Percentiles rank a stretch among this genome's conserved stretches.
Evolutionary conservation across 2,113 vertebrate species (phyloP).

Genomic region (Grallaria varia): DNA sequence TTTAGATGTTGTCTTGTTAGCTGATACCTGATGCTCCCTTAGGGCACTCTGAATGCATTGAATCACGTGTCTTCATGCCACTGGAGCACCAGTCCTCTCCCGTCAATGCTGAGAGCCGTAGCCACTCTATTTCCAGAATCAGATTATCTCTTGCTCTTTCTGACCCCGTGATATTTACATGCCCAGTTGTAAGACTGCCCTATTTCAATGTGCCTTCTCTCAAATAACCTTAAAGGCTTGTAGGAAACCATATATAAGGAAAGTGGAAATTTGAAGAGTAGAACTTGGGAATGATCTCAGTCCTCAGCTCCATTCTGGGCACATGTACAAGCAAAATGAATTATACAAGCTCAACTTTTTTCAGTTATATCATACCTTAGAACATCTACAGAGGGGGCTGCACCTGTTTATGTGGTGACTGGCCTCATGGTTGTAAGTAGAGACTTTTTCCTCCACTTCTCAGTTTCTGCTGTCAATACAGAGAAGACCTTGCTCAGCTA

Average conservation of each 20-base stretch:
- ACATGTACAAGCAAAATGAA: neutral
- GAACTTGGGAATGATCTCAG: neutral
- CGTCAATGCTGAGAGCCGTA: neutral
- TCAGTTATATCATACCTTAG: neutral
- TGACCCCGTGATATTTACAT: neutral
- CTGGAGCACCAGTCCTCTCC: neutral
- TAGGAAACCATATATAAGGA: neutral
- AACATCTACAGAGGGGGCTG: neutral
- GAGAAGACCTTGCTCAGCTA: neutral
- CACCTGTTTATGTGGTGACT: neutral
- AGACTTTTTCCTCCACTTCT: neutral
- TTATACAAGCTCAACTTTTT: neutral
- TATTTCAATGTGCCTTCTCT: neutral
- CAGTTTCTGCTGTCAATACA: neutral
- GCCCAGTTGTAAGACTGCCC: neutral
- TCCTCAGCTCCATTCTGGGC: neutral
- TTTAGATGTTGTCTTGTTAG: conserved; percentile 26
- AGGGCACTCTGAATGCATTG: neutral
- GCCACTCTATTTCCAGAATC: neutral
- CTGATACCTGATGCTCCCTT: neutral
- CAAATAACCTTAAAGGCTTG: neutral
- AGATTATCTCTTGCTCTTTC: neutral
- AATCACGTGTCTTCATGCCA: neutral
- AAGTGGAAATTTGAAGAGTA: neutral
- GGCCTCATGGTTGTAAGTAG: neutral